Percentiles rank a stretch among this genome's conserved stretches.
These are phyloP conservation scores for Caenorhabditis latens DNA, from an alignment of 1,140 invertebrate genomes.

Conservation along the genomic window DNA sequence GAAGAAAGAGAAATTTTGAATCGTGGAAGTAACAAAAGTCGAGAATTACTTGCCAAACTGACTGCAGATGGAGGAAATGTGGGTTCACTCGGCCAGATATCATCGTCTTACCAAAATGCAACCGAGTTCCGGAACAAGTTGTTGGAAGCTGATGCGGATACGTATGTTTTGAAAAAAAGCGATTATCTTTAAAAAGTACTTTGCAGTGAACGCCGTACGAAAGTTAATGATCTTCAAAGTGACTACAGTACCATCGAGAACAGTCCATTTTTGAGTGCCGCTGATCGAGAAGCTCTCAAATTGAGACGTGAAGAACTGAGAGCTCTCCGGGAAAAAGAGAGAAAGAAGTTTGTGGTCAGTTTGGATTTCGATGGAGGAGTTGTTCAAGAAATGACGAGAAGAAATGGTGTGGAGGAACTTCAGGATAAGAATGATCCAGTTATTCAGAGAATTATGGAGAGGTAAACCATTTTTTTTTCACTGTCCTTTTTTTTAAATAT, in stretches of 20 bases:
- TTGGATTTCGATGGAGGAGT: slow-evolving; percentile 64
- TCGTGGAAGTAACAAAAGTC: slow-evolving; percentile 62
- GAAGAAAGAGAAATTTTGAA: slow-evolving; percentile 71
- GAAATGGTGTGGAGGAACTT: neutral
- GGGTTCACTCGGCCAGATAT: slow-evolving; percentile 8
- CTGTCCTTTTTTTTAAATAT: too few relatives aligned
- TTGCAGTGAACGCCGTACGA: slow-evolving; percentile 67
- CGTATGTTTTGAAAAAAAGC: slow-evolving; percentile 53
- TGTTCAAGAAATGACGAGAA: slow-evolving; percentile 30
- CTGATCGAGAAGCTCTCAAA: slow-evolving; percentile 70
- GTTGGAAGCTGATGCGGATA: slow-evolving; percentile 68
- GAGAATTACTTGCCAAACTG: slow-evolving; percentile 61
- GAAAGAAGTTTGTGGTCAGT: slow-evolving; percentile 64
- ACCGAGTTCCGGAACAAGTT: slow-evolving; percentile 69
- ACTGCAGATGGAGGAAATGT: slow-evolving; percentile 25
- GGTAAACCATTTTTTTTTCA: neutral
- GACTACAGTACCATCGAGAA: slow-evolving; percentile 73
- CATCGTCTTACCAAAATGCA: slow-evolving; percentile 60
- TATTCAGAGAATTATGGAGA: slow-evolving; percentile 59
- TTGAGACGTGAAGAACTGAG: slow-evolving; percentile 79
- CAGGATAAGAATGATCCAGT: slow-evolving; percentile 60
- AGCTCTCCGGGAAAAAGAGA: slow-evolving; percentile 60
- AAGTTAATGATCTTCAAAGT: slow-evolving; percentile 72
- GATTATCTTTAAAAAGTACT: neutral
- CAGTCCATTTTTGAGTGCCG: slow-evolving; percentile 69